Evolutionary conservation across 2,888 invertebrate genomes (phyloP), one percentile per base, ranked within the genome.

Genomic region (Pyrocoelia pectoralis): DNA sequence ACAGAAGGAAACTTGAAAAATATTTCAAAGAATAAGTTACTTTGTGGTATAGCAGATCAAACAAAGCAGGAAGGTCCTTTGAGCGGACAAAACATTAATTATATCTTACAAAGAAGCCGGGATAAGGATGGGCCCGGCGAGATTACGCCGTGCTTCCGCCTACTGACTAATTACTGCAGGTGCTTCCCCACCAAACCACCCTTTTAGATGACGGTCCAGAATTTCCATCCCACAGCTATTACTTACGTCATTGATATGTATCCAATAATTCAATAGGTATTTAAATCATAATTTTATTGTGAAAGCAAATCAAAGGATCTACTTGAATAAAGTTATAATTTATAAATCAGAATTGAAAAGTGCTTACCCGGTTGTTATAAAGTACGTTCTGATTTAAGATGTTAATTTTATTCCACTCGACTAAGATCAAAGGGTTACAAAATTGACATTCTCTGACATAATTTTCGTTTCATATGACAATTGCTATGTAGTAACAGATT

Each of bases 131-230:
- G 71, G 69, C 66, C 68, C 69, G 68, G 70, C 65, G 69, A 71
- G 70, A 73, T 72, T 71, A 73, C 72, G 62, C 65, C 67, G 67
- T 68, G 73, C 70, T 74, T 74, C 76, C 76, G 74, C 74, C 75
- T 71, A 67, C 74, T 70, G 74, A 73, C 75, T 76, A 76, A 76
- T 76, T 76, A 74, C 72, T 72, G 74, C 75, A 76, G 76, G 76
- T 76, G 70, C 66, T 72, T 72, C 72, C 71, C 70, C 73, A 63
- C 72, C 68, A 53, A 43, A 48, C 56, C 54, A 49, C 38, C 56
- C 51, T 56, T 58, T 29, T 19, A 15, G 48, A 48, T 24, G 48
- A 48, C 46, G 12, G 33, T 48, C 48, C 48, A 29, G 48, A 18
- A 48, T 29, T 24, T 54, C 41, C 53, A 41, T 18, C 40, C 38